Evolutionary conservation across 2,888 invertebrate species (phyloP), one percentile per base, ranked within the genome.

Genomic region (Pedicia rivosa): DNA sequence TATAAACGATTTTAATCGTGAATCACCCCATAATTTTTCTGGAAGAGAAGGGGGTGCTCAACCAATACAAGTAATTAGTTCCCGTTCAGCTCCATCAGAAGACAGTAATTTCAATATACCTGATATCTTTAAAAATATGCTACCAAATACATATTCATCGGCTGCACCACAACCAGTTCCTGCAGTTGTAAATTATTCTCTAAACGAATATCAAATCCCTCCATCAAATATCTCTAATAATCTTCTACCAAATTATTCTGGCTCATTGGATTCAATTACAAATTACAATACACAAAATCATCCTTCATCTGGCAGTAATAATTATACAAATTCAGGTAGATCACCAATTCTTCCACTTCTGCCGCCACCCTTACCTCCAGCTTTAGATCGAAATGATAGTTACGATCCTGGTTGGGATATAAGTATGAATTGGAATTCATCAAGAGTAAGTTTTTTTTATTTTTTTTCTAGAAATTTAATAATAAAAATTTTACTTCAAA

Each of bases 21-120:
- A 59, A 16, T 48, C 40, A 31, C 43, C 49, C 17, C 37, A 26
- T 10, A 32, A 26, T 9, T 20, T 27, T 25, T 40, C 41, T 25
- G 32, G 35, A 13, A 32, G 20, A 20, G 32, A 20, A 5, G 30
- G 17, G 34, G 36, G 56, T 65, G 64, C 63, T 38, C 66, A 66
- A 50, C 64, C 67, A 33, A 70, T 70, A 41, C 67, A 70, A 51
- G 69, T 69, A n/a, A 69, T 70, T 47, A 66, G 63, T 30, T 63
- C 66, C 37, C 66, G 74, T 24, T 66, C 64, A 26, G 51, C 61
- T 42, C 64, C 68, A 36, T 66, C 70, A 41, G 61, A 59, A 44
- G 67, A 66, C 38, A 50, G 55, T 6, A 43, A 41, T 28, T 48
- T 47, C 30, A 57, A 53, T 41, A 53, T 62, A 3, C 46, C 47